Evolutionary conservation across 2,113 vertebrate genomes (phyloP).

Genomic region (Spea bombifrons): DNA sequence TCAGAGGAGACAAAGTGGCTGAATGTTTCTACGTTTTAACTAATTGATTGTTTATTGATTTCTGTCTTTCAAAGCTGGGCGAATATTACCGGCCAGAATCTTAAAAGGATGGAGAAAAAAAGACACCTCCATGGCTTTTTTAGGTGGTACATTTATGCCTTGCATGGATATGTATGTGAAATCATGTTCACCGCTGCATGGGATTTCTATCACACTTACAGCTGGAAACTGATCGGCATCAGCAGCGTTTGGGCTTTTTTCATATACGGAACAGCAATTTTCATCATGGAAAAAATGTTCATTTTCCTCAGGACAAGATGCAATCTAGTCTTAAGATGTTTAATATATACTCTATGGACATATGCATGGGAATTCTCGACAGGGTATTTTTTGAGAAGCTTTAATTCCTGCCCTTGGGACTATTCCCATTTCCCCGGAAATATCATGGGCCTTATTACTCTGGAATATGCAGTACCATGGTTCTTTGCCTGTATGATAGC

Average conservation of each 20-base stretch:
- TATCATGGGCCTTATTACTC: slow-evolving; percentile 49
- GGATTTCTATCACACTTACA: slow-evolving; percentile 33
- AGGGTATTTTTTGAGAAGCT: slow-evolving; percentile 39
- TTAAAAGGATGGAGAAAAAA: slow-evolving; percentile 3
- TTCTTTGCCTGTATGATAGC: slow-evolving; percentile 47
- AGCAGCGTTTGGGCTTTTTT: slow-evolving; percentile 50
- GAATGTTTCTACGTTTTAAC: not conserved
- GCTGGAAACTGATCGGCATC: slow-evolving; percentile 46
- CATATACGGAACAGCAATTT: slow-evolving; percentile 51
- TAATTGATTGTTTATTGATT: not conserved
- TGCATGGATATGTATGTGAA: slow-evolving; percentile 50
- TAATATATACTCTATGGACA: slow-evolving; percentile 48
- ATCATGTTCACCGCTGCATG: slow-evolving; percentile 50
- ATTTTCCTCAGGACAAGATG: slow-evolving; percentile 29
- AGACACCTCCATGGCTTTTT: slow-evolving; percentile 17
- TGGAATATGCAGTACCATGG: slow-evolving; percentile 50
- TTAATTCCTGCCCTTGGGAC: slow-evolving; percentile 50
- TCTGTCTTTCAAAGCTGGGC: not conserved
- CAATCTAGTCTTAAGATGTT: slow-evolving; percentile 41
- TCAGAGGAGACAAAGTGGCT: not conserved
- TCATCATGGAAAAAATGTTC: slow-evolving; percentile 49
- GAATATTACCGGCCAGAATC: not conserved
- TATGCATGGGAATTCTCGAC: slow-evolving; percentile 50
- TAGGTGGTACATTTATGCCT: slow-evolving; percentile 49
- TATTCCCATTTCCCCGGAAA: slow-evolving; percentile 48